Evolutionary conservation across 2,113 vertebrate species (phyloP), one percentile per base, ranked within the genome.

Genomic region (Mobula hypostoma): DNA sequence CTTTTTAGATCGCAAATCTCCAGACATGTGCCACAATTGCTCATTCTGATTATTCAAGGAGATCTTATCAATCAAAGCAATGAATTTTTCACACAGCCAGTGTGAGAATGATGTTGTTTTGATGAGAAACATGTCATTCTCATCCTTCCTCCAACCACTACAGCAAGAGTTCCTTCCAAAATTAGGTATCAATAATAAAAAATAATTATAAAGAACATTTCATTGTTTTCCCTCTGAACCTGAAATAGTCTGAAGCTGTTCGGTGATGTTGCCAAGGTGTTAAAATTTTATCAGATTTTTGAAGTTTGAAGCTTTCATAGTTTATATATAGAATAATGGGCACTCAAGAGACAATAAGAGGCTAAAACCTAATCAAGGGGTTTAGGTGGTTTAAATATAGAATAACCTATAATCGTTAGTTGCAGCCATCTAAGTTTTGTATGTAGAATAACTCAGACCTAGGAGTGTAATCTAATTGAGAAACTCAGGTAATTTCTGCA

Each of bases 1-100:
- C 85, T 90, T 90, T 90, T 90, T n/a, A 66, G 85, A 68, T 90
- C 58, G 15, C 85, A 90, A 90, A 90, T 90, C 85, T 90, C 85
- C 83, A 63, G 85, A 90, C 61, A 66, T 63, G 61, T 63, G 61
- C 61, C 61, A 90, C 29, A n/a, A 66, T 68, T 7, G 61, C 61
- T 66, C n/a, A 90, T 90, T 90, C 63, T 68, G 61, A 90, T 90
- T 90, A 66, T 90, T 90, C 85, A 90, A 66, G 83, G 83, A 56
- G 85, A 66, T 90, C 85, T 63, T 90, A 90, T 68, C 29, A 68
- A 90, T 66, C 61, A 90, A 90, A 66, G 58, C 83, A 29, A 87
- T 63, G 83, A 17, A n/a, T 15, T 90, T 88, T 90, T 90, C 29
- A 90, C 85, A 83, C 58, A 32, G 58, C 85, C 29, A 2, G 27